Evolutionary conservation across 2,113 vertebrate genomes (phyloP), one percentile per base, ranked within the genome.

Genomic region (Tapirus terrestris): DNA sequence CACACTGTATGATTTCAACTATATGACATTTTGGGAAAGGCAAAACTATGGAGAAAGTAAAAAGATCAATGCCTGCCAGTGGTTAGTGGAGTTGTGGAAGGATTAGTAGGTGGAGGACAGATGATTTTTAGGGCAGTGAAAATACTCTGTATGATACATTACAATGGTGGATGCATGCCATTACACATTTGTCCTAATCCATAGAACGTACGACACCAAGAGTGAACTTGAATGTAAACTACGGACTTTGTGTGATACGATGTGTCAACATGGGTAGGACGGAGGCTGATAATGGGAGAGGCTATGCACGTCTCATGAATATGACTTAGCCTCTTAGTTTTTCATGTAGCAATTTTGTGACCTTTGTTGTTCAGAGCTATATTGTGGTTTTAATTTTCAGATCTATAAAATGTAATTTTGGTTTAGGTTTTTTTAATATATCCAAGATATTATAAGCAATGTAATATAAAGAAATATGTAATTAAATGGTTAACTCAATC

Each of bases 381-480:
- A 72, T 29, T 43, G 27, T 88, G 73, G 5, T 89, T 89, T 89
- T 91, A 43, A 20, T 89, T 91, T 96, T 95, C 43, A 53, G 33
- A 20, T 39, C 58, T 36, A n/a, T 63, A 25, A n/a, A 60, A 18
- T 80, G 5, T 25, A 68, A 53, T 89, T 83, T 86, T 67, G 63
- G 33, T 14, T 80, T 45, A 91, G 39, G 1, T 76, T 92, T 73
- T 96, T 94, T 81, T 68, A 92, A 86, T 11, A 70, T 67, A 86
- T 2, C 20, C 6, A 82, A 81, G 43, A 81, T 10, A 17, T 61
- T 80, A 56, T 25, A 89, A 43, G 25, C 11, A 70, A 82, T 90
- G 14, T 60, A 45, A 77, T 77, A 25, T 76, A 33, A 85, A 85
- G 3, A 73, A 70, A 96, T 65, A 5, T 63, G 77, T 73, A 65